Percentiles rank a stretch among this genome's conserved stretches.
Conservation (phyloP, 37 sponge, comb jelly and placozoan species). For the Theonella swinhoei region DNA sequence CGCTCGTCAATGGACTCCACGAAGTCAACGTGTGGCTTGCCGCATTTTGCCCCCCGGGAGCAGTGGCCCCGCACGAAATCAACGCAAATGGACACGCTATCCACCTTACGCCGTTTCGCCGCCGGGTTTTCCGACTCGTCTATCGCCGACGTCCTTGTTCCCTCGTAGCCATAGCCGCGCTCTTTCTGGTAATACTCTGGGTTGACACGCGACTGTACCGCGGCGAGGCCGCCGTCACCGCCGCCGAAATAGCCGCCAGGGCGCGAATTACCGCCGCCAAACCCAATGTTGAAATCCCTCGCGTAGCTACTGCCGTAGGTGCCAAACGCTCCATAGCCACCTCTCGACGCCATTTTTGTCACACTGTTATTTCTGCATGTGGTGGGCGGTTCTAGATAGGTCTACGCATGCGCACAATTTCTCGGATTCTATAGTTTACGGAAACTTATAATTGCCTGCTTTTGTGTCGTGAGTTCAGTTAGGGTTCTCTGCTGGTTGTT, state of each 20-base stretch:
- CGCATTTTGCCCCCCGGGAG: conserved; percentile 40
- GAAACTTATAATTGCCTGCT: not conserved
- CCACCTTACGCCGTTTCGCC: conserved; percentile 38
- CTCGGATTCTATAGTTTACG: not conserved
- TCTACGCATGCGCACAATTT: not conserved
- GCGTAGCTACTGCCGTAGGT: not conserved
- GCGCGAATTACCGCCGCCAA: not conserved
- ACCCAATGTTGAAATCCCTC: not conserved
- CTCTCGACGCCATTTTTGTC: not conserved
- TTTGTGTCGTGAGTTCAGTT: too few relatives aligned
- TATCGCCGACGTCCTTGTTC: not conserved
- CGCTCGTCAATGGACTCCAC: conserved; percentile 66
- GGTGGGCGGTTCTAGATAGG: not conserved
- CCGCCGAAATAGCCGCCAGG: conserved; percentile 6
- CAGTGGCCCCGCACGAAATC: conserved; percentile 65
- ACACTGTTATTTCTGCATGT: not conserved
- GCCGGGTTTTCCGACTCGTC: conserved; percentile 23
- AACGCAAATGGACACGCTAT: conserved; percentile 51
- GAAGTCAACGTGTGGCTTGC: conserved; percentile 59
- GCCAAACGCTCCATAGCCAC: not conserved
- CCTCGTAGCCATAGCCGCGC: conserved; percentile 41
- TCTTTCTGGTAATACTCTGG: conserved; percentile 52
- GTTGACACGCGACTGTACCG: not conserved
- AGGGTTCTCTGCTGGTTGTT: too few relatives aligned
- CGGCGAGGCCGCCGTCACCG: not conserved